Conservation (phyloP, 2,888 invertebrate species). For the Melieria omissa region DNA sequence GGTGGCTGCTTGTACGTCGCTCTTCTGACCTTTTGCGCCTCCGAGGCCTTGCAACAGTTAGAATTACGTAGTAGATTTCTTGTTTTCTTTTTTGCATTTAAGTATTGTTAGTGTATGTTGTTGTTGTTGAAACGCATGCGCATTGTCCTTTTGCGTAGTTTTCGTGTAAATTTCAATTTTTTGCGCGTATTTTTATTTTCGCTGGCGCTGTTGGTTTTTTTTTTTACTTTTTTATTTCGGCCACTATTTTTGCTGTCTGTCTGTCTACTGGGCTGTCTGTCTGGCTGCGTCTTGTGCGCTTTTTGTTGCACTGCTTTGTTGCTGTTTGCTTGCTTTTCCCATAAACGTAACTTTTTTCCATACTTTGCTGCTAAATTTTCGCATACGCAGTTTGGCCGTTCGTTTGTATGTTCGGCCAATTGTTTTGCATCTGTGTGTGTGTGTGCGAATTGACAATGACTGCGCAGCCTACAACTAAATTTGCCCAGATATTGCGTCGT, state of each 20-base stretch:
- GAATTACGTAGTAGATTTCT: slow-evolving; percentile 21
- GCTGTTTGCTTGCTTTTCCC: not conserved
- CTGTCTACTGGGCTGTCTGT: not conserved
- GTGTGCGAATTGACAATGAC: slow-evolving; percentile 6
- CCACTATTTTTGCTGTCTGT: too few species aligned
- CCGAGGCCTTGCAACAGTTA: not conserved
- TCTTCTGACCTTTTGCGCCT: too few species aligned
- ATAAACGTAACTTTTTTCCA: too few species aligned
- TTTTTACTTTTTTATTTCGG: too few species aligned
- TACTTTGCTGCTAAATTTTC: too few species aligned
- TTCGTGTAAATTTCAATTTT: slow-evolving; percentile 15
- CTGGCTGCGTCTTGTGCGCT: not conserved
- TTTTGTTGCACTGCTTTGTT: too few species aligned
- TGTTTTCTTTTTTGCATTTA: not conserved
- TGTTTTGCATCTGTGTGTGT: not conserved
- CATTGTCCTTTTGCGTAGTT: slow-evolving; percentile 40
- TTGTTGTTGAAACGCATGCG: slow-evolving; percentile 29
- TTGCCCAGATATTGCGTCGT: too few species aligned
- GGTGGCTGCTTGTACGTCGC: too few species aligned
- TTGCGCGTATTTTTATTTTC: not conserved
- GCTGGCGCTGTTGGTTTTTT: too few species aligned
- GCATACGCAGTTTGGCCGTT: too few species aligned
- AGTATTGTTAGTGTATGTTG: not conserved
- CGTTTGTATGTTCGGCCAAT: too few species aligned
- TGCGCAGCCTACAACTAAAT: slow-evolving; percentile 11